phyloP scores from a whole-genome alignment of 2,797 vertebrate genomes.

The Holocentrus rufus region DNA sequence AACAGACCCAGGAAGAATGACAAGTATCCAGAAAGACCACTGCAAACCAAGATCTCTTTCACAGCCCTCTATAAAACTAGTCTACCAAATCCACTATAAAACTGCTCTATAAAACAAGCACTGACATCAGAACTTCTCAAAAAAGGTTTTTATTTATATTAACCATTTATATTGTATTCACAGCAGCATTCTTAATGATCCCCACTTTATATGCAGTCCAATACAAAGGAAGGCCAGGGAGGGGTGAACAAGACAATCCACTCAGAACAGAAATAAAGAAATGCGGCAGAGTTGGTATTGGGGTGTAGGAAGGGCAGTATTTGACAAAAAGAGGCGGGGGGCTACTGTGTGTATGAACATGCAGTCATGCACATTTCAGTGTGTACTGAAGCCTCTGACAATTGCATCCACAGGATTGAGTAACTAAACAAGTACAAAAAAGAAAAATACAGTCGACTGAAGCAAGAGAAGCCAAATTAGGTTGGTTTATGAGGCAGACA shows the following conservation, averaged over 20 bases:
- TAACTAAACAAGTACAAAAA: constrained; percentile 58
- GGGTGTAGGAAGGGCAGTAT: constrained; percentile 7
- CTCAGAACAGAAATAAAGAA: constrained; percentile 62
- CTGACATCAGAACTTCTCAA: constrained; percentile 61
- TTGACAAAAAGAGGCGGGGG: constrained; percentile 32
- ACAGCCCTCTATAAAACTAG: not conserved
- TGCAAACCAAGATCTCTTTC: not conserved
- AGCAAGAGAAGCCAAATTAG: constrained; percentile 48
- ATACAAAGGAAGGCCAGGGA: constrained; percentile 59
- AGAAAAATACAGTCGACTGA: constrained; percentile 24
- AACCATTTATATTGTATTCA: constrained; percentile 84
- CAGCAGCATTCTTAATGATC: constrained; percentile 79
- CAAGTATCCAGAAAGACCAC: no score
- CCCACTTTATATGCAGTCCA: constrained; percentile 70
- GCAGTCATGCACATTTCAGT: constrained; percentile 81
- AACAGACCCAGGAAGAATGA: no score
- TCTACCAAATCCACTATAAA: not conserved
- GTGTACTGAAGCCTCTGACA: constrained; percentile 67
- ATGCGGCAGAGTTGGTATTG: constrained; percentile 24
- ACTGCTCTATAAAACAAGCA: constrained; percentile 21
- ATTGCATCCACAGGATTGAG: constrained; percentile 75
- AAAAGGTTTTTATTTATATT: constrained; percentile 85
- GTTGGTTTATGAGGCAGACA: constrained; percentile 40
- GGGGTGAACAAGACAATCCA: constrained; percentile 63
- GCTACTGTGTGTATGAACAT: constrained; percentile 74